Base-by-base conservation (phyloP, 2,113 vertebrate species). In the Chloropsis hardwickii region DNA sequence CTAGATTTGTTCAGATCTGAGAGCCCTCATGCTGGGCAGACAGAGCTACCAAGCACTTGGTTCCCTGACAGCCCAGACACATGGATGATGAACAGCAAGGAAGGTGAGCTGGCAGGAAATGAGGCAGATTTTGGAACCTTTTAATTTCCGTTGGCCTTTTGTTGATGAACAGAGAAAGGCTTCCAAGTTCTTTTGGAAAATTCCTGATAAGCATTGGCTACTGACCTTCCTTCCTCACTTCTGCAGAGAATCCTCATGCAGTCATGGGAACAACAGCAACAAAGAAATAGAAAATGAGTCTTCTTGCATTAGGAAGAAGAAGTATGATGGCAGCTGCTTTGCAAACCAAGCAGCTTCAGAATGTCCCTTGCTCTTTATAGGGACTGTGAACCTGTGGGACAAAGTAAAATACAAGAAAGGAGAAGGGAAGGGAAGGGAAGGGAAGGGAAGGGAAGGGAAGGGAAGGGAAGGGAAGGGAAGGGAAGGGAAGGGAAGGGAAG, bases 181-280 rank as follows among this genome's bases (percentile, higher is more conserved):
- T 77, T 88, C 82, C 70, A 88, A 88, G n/a, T 66, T 80, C 67
- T 91, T 84, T n/a, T 67, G 73, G 37, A 86, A 93, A 94, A 94
- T 66, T 58, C n/a, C 42, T 90, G 62, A 58, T 21, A 50, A 88
- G 33, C 3, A 1, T 90, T 76, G 85, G 31, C 51, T 80, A n/a
- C 58, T 58, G 81, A 93, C 78, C 62, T 96, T 95, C 78, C 87
- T 94, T 95, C 79, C 90, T 92, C 58, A 16, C 35, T 77, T 88
- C 45, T 58, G 33, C n/a, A 72, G 56, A 79, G 27, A 16, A 25
- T 61, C 16, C 53, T 91, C 16, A 29, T 58, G 16, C 13, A 45
- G 20, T 61, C 54, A 54, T 39, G 28, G 81, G 66, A 95, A 85
- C 3, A 73, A 2, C 6, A 79, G 3, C 37, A 54, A n/a, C 39